phyloP scores from a whole-genome alignment of 2,888 invertebrate genomes.

The Stenotaenia linearis region DNA sequence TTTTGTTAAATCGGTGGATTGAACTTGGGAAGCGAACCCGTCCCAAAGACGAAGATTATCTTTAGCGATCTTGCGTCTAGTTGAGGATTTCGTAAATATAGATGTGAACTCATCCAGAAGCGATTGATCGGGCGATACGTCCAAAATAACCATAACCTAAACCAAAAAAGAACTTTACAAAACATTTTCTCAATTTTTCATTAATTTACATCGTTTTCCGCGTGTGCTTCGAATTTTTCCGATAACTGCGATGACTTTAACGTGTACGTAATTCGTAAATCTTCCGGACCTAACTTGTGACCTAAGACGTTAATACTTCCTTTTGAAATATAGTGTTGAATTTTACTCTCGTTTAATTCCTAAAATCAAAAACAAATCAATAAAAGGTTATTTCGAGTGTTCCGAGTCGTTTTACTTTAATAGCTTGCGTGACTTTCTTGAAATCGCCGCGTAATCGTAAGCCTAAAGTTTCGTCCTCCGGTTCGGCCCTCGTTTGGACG shows the following conservation, averaged over 20 bases:
- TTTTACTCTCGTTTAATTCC: constrained; percentile 66
- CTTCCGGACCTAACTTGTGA: constrained; percentile 68
- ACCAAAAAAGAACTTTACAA: background rate
- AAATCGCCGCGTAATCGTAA: constrained; percentile 82
- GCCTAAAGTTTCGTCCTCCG: constrained; percentile 88
- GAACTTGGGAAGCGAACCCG: too few species aligned
- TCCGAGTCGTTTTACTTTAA: background rate
- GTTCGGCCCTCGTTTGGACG: constrained; percentile 83
- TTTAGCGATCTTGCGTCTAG: too few species aligned
- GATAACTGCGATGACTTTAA: constrained; percentile 39
- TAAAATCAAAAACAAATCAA: background rate
- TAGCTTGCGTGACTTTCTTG: constrained; percentile 67
- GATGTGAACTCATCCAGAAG: constrained; percentile 94
- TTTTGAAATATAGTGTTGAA: constrained; percentile 65
- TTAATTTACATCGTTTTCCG: constrained; percentile 62
- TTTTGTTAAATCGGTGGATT: too few species aligned
- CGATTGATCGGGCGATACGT: constrained; percentile 79
- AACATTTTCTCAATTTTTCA: background rate
- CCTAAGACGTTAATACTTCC: constrained; percentile 69
- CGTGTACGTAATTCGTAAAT: constrained; percentile 72
- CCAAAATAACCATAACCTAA: constrained; percentile 66
- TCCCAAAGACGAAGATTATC: too few species aligned
- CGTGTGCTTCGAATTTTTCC: constrained; percentile 79
- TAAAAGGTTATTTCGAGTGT: too few species aligned
- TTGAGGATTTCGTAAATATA: too few species aligned